Conservation (phyloP, 2,113 vertebrate species). For the Hassar affinis region DNA sequence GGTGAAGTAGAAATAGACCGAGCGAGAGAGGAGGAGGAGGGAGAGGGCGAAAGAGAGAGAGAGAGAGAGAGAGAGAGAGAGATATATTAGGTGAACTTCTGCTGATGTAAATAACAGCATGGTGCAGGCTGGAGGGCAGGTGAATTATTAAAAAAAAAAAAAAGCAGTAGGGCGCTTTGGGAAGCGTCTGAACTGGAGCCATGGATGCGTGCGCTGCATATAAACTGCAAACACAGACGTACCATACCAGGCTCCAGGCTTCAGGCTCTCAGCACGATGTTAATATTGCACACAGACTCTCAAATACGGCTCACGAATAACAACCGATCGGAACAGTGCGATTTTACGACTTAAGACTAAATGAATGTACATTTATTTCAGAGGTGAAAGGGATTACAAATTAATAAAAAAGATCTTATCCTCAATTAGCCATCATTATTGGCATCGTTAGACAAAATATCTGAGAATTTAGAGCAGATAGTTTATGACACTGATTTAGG, state of each 20-base stretch:
- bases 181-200: background rate
- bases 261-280: background rate
- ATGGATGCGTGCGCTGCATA: background rate
- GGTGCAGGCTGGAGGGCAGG: background rate
- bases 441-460: background rate
- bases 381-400: background rate
- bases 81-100: background rate
- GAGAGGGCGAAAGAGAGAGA: background rate
- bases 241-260: no score
- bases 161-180: background rate
- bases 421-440: background rate
- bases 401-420: background rate
- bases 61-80: background rate
- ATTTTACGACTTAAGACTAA: background rate
- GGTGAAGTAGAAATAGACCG: no score
- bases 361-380: background rate
- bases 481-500: no score
- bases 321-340: background rate
- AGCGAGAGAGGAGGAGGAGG: background rate
- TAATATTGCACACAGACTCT: background rate
- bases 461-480: background rate
- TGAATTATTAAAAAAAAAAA: background rate
- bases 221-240: background rate
- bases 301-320: background rate
- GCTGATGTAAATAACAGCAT: constrained; percentile 12